These are phyloP conservation scores for Alaudala cheleensis DNA, from an alignment of 2,113 vertebrate genomes.

Conservation along the genomic window DNA sequence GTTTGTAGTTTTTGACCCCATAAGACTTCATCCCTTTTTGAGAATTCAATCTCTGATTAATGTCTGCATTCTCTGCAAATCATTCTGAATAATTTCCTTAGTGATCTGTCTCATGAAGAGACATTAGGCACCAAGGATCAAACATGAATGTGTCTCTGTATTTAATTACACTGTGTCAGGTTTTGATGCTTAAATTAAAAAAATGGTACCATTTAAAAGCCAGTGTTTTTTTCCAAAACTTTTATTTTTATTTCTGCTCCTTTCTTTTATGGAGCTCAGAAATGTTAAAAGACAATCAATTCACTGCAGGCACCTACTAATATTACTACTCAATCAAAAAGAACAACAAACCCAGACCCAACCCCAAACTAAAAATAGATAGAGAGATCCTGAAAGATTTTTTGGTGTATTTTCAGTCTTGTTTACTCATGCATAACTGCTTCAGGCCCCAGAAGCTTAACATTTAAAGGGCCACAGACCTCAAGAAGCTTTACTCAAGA, in stretches of 20 bases:
- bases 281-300: not conserved
- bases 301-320: not conserved
- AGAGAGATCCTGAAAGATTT: not conserved
- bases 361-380: not conserved
- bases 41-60: not conserved
- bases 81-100: not conserved
- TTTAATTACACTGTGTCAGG: not conserved
- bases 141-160: not conserved
- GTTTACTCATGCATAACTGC: not conserved
- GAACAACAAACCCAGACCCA: accelerated
- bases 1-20: not conserved
- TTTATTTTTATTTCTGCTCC: not conserved
- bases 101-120: not conserved
- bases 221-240: not conserved
- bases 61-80: not conserved
- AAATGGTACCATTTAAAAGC: not conserved
- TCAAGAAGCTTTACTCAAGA: not conserved
- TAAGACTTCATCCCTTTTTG: not conserved
- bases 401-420: not conserved
- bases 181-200: not conserved
- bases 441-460: not conserved
- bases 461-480: not conserved
- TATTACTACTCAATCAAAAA: not conserved
- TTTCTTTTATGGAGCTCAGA: not conserved
- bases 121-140: not conserved